Conservation (phyloP, 1,140 invertebrate genomes). For the Zaprionus kolodkinae region DNA sequence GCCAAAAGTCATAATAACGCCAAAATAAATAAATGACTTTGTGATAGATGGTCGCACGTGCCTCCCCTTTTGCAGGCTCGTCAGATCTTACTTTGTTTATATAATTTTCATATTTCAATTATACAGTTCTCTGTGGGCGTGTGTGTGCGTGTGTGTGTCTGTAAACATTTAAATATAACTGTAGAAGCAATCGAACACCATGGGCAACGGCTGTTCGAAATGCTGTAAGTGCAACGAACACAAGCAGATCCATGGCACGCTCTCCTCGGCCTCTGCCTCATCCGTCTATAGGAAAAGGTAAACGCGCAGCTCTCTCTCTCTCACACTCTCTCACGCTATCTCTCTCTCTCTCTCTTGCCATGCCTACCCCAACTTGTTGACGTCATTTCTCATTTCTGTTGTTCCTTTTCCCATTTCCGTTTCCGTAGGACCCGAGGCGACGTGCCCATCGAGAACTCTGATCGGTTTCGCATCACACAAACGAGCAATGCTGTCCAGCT, state of each 20-base stretch:
- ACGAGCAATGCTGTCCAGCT: conserved; percentile 84
- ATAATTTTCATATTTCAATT: conserved; percentile 5
- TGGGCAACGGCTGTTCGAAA: conserved; percentile 84
- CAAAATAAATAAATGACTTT: conserved; percentile 59
- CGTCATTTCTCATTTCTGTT: background rate
- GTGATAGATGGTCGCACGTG: conserved; percentile 35
- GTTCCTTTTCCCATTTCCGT: background rate
- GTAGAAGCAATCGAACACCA: conserved; percentile 36
- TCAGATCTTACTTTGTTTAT: conserved; percentile 3
- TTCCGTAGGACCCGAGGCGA: conserved; percentile 74
- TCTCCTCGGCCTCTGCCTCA: conserved; percentile 79
- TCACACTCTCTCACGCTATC: too few species aligned
- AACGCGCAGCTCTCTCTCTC: background rate
- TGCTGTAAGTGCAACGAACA: conserved; percentile 83
- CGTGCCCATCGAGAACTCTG: conserved; percentile 81
- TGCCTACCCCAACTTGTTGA: background rate
- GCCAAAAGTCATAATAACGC: conserved; percentile 53
- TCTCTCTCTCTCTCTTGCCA: background rate
- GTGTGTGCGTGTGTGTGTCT: conserved; percentile 17
- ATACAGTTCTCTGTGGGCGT: conserved; percentile 1
- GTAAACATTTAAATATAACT: conserved; percentile 28
- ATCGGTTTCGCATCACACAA: conserved; percentile 83
- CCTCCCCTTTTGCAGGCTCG: background rate
- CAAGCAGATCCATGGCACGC: conserved; percentile 77
- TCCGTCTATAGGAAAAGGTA: conserved; percentile 84